Percentiles rank a stretch among this genome's conserved stretches.
These are phyloP conservation scores for Probaryconus sp. DNA, from an alignment of 1,140 invertebrate species.

Conservation along the genomic window DNA sequence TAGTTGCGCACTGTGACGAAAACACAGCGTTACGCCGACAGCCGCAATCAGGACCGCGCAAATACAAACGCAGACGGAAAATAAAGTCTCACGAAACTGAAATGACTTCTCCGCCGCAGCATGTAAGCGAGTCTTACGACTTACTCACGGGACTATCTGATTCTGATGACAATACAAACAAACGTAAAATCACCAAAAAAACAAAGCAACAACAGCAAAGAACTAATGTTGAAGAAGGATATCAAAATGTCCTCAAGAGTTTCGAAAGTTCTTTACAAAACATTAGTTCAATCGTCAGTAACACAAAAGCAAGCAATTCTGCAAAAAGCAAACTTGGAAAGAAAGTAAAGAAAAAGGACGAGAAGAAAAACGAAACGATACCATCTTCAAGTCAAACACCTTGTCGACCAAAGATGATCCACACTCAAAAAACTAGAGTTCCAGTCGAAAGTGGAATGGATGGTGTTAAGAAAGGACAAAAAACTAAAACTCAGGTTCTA, in stretches of 20 bases:
- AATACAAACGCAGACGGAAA: slow-evolving; percentile 88
- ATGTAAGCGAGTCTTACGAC: slow-evolving; percentile 74
- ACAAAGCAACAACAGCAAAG: slow-evolving; percentile 73
- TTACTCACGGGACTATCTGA: slow-evolving; percentile 72
- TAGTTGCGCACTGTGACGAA: slow-evolving; percentile 89
- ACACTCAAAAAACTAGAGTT: slow-evolving; percentile 83
- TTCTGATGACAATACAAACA: slow-evolving; percentile 76
- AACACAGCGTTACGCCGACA: slow-evolving; percentile 88
- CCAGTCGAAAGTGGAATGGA: slow-evolving; percentile 78
- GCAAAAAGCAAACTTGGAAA: slow-evolving; percentile 71
- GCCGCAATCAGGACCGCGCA: slow-evolving; percentile 86
- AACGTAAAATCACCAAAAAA: slow-evolving; percentile 71
- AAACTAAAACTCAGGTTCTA: slow-evolving; percentile 80
- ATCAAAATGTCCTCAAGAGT: slow-evolving; percentile 77
- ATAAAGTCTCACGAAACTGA: slow-evolving; percentile 81
- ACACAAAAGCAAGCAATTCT: slow-evolving; percentile 71
- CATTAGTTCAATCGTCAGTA: slow-evolving; percentile 78
- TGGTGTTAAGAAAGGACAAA: slow-evolving; percentile 79
- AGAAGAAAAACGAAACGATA: slow-evolving; percentile 72
- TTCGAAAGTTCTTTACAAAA: slow-evolving; percentile 80
- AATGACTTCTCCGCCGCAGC: slow-evolving; percentile 67
- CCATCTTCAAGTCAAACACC: slow-evolving; percentile 64
- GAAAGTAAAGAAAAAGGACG: slow-evolving; percentile 70
- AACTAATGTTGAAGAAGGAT: slow-evolving; percentile 75
- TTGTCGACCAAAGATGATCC: slow-evolving; percentile 85